Percentiles rank a stretch among this genome's conserved stretches.
Evolutionary conservation across 2,113 vertebrate species (phyloP).

Genomic region (Rhinolophus ferrumequinum): DNA sequence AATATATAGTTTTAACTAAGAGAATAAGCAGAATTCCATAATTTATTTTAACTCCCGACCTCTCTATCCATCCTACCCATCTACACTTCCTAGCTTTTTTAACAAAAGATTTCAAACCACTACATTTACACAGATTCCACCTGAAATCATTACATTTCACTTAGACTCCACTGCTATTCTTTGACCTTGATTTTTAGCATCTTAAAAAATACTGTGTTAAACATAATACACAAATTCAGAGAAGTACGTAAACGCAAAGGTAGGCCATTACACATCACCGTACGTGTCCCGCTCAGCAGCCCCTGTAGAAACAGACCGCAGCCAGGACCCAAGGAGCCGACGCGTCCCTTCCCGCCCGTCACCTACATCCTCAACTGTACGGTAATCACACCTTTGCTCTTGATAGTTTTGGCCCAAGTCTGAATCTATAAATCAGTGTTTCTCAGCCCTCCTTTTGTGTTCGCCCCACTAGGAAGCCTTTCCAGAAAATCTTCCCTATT

Average conservation of each 20-base stretch:
- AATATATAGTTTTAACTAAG: background rate
- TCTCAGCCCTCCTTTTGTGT: conserved; percentile 4
- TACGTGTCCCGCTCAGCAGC: background rate
- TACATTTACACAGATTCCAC: background rate
- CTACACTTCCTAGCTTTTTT: background rate
- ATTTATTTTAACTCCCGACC: background rate
- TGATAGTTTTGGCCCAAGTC: background rate
- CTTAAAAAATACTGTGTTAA: background rate
- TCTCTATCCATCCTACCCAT: background rate
- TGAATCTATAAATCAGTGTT: background rate
- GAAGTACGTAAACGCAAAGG: background rate
- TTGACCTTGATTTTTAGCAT: conserved; percentile 19
- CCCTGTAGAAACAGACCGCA: background rate
- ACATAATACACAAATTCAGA: background rate
- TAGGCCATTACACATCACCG: background rate
- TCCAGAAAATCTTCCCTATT: background rate
- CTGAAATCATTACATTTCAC: conserved; percentile 19
- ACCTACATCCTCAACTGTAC: background rate
- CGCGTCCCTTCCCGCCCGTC: too few species aligned
- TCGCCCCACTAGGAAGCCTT: background rate
- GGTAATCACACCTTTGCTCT: background rate
- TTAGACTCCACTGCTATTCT: background rate
- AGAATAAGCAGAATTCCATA: background rate
- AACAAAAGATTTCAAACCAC: background rate
- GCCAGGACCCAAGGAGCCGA: background rate